Percentiles rank a stretch among this genome's conserved stretches.
These are phyloP conservation scores for Oikopleura dioica DNA, from an alignment of 23 tunicate species.

Conservation along the genomic window DNA sequence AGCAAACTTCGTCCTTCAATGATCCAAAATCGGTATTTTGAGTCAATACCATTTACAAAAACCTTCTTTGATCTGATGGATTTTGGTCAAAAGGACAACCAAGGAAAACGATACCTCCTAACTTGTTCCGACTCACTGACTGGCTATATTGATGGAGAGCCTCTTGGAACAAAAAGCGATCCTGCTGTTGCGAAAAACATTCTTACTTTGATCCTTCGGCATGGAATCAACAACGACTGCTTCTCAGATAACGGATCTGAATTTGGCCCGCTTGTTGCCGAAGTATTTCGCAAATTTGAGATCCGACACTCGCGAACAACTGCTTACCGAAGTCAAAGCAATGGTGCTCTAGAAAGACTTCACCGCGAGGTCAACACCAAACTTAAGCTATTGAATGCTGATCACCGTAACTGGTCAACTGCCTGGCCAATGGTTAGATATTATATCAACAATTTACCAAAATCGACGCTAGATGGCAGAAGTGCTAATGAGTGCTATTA, in stretches of 20 bases:
- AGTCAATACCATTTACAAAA: background rate
- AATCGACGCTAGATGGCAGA: background rate
- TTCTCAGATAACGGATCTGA: background rate
- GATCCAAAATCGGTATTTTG: background rate
- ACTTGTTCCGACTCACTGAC: background rate
- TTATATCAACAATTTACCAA: background rate
- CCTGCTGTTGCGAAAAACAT: background rate
- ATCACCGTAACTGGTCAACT: background rate
- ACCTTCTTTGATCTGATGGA: background rate
- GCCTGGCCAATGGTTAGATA: background rate
- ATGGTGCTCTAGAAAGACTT: background rate
- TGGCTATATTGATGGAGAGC: background rate
- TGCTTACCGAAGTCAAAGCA: background rate
- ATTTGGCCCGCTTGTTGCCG: background rate
- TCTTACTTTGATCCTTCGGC: background rate
- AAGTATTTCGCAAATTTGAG: background rate
- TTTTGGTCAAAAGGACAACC: background rate
- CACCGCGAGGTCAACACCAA: background rate
- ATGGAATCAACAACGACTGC: background rate
- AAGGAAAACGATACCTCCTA: background rate
- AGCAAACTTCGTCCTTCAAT: background rate
- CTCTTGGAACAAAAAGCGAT: background rate
- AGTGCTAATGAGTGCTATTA: background rate
- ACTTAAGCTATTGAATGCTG: background rate
- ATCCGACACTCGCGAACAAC: background rate